These are phyloP conservation scores for Promerops cafer DNA, from an alignment of 2,113 vertebrate species.

Conservation along the genomic window DNA sequence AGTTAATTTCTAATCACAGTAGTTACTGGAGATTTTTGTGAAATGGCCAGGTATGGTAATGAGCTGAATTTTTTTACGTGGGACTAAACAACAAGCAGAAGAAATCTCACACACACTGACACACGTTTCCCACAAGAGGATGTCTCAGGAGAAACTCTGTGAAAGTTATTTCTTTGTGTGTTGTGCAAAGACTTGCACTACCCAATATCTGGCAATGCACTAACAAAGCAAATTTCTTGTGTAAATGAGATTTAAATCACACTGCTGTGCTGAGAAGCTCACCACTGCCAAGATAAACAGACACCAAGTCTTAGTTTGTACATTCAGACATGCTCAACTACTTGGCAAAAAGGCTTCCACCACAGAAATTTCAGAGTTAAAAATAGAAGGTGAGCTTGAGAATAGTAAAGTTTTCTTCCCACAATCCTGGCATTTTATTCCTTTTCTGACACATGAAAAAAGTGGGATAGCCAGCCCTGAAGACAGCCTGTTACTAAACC, in stretches of 20 bases:
- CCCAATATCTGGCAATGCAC: neutral
- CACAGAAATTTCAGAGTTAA: constrained; percentile 5
- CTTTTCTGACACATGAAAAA: neutral
- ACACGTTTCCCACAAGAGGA: neutral
- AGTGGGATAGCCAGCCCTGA: neutral
- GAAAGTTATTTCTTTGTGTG: neutral
- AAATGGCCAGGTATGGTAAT: neutral
- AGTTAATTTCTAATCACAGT: neutral
- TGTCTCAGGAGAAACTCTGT: neutral
- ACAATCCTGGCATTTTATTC: neutral
- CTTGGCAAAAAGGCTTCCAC: neutral
- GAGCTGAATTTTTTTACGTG: neutral
- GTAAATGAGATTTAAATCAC: neutral
- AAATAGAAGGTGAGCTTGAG: constrained; percentile 1
- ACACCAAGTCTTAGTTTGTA: neutral
- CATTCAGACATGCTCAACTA: neutral
- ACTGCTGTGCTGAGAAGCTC: neutral
- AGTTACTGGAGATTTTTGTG: neutral
- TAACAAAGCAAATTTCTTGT: neutral
- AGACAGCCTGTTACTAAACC: neutral
- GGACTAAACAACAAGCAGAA: neutral
- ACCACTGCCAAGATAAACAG: neutral
- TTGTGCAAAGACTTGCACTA: neutral
- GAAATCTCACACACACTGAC: neutral
- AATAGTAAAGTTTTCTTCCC: neutral